Percentiles rank a stretch among this genome's conserved stretches.
Evolutionary conservation across 2,797 vertebrate genomes (phyloP).

Genomic region (Liparis tanakae): DNA sequence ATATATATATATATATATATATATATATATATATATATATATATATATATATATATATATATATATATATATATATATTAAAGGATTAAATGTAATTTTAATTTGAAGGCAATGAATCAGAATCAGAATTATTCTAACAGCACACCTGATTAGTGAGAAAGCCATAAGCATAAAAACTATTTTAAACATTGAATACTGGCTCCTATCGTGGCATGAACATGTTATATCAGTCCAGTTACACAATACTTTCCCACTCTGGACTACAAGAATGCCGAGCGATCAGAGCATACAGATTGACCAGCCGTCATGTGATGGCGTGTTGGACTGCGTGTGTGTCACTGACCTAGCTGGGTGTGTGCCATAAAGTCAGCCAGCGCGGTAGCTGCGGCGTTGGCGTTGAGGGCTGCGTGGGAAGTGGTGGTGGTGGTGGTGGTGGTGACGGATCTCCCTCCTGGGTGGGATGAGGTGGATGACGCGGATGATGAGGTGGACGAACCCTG

Average conservation of each 20-base stretch:
- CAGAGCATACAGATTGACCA: background rate
- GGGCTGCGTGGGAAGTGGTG: constrained; percentile 87
- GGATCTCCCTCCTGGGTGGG: constrained; percentile 93
- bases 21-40: background rate
- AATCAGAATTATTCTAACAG: constrained; percentile 1
- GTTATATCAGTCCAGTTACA: background rate
- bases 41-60: background rate
- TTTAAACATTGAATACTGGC: background rate
- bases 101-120: background rate
- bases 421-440: constrained; percentile 77
- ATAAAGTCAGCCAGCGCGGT: constrained; percentile 90
- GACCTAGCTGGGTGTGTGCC: constrained; percentile 93
- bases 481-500: constrained; percentile 98
- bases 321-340: constrained; percentile 75
- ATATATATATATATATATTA: background rate
- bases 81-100: constrained; percentile 16
- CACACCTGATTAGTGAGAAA: background rate
- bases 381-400: constrained; percentile 86
- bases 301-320: constrained; percentile 13
- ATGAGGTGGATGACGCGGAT: constrained; percentile 97
- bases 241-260: background rate
- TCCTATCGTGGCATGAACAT: background rate
- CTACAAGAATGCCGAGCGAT: background rate
- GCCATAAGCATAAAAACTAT: background rate
- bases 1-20: background rate